Percentiles rank a stretch among this genome's conserved stretches.
These are phyloP conservation scores for Erinaceus europaeus DNA, from an alignment of 2,113 vertebrate species.

Conservation along the genomic window DNA sequence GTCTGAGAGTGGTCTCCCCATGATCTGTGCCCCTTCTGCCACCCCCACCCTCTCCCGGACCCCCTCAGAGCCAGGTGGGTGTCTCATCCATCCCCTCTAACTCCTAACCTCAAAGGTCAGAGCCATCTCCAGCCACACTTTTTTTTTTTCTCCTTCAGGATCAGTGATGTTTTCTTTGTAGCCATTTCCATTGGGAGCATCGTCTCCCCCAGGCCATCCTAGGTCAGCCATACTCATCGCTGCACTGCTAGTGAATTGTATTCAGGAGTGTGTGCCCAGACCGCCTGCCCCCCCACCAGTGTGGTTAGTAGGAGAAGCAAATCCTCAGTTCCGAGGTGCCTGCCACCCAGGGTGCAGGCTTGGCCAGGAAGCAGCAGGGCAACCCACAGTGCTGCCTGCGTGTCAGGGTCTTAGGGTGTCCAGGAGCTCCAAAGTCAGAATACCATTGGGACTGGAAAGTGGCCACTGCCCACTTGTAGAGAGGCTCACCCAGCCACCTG, in stretches of 20 bases:
- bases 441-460: not conserved
- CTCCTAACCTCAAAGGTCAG: slow-evolving; percentile 38
- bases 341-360: not conserved
- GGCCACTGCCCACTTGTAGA: not conserved
- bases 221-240: slow-evolving; percentile 80
- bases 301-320: slow-evolving; percentile 33
- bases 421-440: not conserved
- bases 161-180: slow-evolving; percentile 61
- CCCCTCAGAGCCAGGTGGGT: slow-evolving; percentile 58
- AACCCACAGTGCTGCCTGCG: not conserved
- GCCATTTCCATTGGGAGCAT: slow-evolving; percentile 75
- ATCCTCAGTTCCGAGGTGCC: slow-evolving; percentile 45
- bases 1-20: slow-evolving; percentile 69
- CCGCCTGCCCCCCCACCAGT: slow-evolving; percentile 49
- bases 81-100: slow-evolving; percentile 29
- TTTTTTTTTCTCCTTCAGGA: slow-evolving; percentile 47
- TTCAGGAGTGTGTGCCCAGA: slow-evolving; percentile 70
- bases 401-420: not conserved
- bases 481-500: not conserved
- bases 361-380: not conserved
- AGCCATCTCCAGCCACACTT: slow-evolving; percentile 44
- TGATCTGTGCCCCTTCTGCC: slow-evolving; percentile 51
- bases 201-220: slow-evolving; percentile 72
- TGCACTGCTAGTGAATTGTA: slow-evolving; percentile 83
- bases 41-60: not conserved